Base-by-base conservation (phyloP, 2,113 vertebrate genomes). In the Mugil cephalus region DNA sequence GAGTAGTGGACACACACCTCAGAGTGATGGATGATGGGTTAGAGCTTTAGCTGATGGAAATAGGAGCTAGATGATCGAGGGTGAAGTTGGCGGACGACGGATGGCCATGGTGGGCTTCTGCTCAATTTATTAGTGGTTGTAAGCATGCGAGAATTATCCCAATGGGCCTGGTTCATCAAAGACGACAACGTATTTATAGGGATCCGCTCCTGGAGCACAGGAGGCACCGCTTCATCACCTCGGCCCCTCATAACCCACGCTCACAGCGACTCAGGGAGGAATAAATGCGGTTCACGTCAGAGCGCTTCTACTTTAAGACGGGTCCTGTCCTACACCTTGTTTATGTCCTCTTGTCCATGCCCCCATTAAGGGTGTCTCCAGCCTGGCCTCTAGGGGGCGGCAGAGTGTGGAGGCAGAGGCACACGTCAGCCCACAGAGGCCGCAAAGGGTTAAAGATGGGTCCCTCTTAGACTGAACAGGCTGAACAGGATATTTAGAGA, bases 1-100 rank as follows among this genome's bases (percentile, higher is more conserved):
- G 36, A 13, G 62, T 51, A 59, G 78, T 69, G 84, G 89, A 90
- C 87, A 79, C 24, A 79, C 80, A 69, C 69, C 62, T 70, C 54
- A 9, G 59, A 64, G 79, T 88, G 88, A 91, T 92, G 74, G 85
- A 85, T 90, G 89, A 71, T 78, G 60, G 85, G 80, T 85, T 12
- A 21, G 13, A 74, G 63, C 54, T 9, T 53, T 52, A 72, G 71
- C 61, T 80, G 74, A 86, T 85, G 74, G 65, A 69, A 70, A 68
- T 47, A 45, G 54, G 68, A 42, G 46, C 60, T 17, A 6, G 75
- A 80, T 77, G 88, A 89, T 68, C 74, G 63, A 60, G 70, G 72
- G 19, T 55, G 82, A 84, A 81, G 67, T 14, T 38, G 80, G 39
- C 77, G 72, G 74, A 74, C 73, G 54, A 60, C 40, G 63, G 54